Evolutionary conservation across 2,888 invertebrate genomes (phyloP).

Genomic region (Stenodema calcarata): DNA sequence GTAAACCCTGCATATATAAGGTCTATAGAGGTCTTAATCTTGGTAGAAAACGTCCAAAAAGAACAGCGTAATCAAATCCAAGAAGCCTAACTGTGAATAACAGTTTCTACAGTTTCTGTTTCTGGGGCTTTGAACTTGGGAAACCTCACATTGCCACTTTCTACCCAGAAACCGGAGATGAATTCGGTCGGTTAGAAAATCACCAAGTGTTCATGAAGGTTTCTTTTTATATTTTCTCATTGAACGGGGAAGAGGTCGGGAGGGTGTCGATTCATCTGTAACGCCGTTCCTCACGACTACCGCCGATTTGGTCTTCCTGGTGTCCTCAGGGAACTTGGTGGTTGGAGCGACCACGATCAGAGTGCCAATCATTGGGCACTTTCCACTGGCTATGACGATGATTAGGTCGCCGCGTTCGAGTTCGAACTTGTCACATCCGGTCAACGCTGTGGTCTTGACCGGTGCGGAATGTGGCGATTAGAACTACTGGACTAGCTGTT

Average conservation of each 20-base stretch:
- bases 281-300: constrained; percentile 13
- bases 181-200: background rate
- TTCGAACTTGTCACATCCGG: background rate
- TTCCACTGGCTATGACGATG: background rate
- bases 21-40: no score
- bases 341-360: background rate
- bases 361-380: background rate
- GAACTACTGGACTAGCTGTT: no score
- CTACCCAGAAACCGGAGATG: no score
- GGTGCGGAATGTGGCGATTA: background rate
- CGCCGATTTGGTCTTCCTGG: background rate
- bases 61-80: no score
- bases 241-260: background rate
- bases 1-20: no score
- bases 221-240: background rate
- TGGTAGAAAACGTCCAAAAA: no score
- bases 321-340: background rate
- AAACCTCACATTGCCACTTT: no score
- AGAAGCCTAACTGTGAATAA: no score
- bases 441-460: background rate
- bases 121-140: no score
- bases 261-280: background rate
- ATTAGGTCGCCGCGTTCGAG: background rate
- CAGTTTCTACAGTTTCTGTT: no score
- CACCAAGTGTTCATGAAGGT: background rate